Base-by-base conservation (phyloP, 1,140 invertebrate genomes). In the Chymomyza costata region DNA sequence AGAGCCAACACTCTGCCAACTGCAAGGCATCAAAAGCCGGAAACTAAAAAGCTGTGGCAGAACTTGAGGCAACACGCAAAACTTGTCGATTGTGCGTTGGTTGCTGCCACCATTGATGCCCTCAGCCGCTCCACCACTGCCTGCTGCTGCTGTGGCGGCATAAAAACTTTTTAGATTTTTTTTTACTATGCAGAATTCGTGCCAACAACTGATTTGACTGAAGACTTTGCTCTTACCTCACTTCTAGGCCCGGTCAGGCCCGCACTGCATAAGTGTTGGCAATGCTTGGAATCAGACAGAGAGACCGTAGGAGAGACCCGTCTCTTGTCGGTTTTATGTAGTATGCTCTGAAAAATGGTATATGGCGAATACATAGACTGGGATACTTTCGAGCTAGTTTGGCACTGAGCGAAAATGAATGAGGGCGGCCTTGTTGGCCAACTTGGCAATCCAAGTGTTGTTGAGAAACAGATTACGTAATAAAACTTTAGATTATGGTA, bases 201-300 rank as follows among this genome's bases (percentile, higher is more conserved):
- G 66, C 66, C 71, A 78, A 59, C 62, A 78, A 66, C 71, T 76
- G 71, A 76, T 76, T 76, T 78, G 65, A 76, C 70, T 74, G 61
- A 76, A 41, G 56, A 57, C 66, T 71, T 65, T 46, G n/a, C n/a
- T n/a, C n/a, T n/a, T 64, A 56, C 53, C 61, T 47, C 35, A 56
- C 58, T 62, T 44, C 38, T 37, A 32, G 44, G 21, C 39, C 17
- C 28, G 37, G 47, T 41, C 10, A 3, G 28, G n/a, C 13, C 13
- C 15, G 43, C 38, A 16, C 44, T 39, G 41, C 35, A 34, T 53
- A 53, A 46, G 46, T 59, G 17, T 59, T 41, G 32, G 35, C 34
- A n/a, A 15, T 54, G 16, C 30, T 40, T 14, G 10, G 40, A 43
- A 35, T 30, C 55, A 45, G 25, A 31, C 34, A 44, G 34, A n/a